Base-by-base conservation (phyloP, 2,797 vertebrate species). In the Leptoclinus maculatus region DNA sequence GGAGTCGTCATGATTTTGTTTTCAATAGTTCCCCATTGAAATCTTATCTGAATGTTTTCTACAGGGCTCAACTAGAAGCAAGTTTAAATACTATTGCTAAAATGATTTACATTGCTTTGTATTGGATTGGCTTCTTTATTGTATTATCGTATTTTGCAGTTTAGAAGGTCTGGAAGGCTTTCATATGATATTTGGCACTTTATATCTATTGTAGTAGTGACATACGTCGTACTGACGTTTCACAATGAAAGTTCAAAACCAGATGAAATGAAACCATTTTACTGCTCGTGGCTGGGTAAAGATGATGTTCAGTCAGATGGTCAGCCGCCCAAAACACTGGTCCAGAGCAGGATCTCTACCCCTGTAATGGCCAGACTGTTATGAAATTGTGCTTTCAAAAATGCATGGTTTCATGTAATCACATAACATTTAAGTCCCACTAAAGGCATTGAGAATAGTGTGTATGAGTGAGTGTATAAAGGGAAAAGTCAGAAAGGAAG, bases 251-350 rank as follows among this genome's bases (percentile, higher is more conserved):
- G 29, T 72, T 75, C 13, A 66, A 19, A 78, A 49, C 16, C 36
- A 63, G 41, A 13, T n/a, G 7, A 74, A 65, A 82, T 73, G 2
- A 79, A 67, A 74, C 27, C 6, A 63, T 43, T 67, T 57, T 21
- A 10, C 21, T 32, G 11, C 29, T 13, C 7, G 3, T 34, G 11
- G 6, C 21, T 16, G 38, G 10, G 3, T 14, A 6, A 27, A 14
- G 34, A 64, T 17, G 41, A 38, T 53, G 67, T 3, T 32, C 14
- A 43, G 21, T 13, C 23, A 23, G 27, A 47, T 21, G 21, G 21
- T 23, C 49, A 36, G 34, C 16, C 0, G 3, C 14, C 6, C 8
- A 19, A 34, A 32, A 23, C n/a, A 69, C n/a, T 5, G 19, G 11
- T 49, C 32, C 63, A 49, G 17, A 51, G 7, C 75, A 16, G 4